Conservation (phyloP, 2,113 vertebrate species). For the Pycnonotus jocosus region DNA sequence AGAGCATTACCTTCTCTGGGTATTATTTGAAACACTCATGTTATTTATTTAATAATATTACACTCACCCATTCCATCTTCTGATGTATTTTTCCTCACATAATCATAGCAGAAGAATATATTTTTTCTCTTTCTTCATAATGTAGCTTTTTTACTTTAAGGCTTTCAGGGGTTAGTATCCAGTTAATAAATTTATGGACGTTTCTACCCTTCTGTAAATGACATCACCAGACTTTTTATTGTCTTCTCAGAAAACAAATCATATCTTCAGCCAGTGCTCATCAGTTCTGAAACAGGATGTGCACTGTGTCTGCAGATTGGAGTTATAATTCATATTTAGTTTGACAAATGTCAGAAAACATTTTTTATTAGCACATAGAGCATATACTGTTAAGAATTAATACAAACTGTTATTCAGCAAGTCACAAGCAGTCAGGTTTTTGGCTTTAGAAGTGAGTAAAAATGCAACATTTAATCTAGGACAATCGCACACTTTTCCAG, state of each 20-base stretch:
- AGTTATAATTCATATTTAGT: background rate
- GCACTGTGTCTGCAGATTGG: background rate
- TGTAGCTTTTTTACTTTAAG: background rate
- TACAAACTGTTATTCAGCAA: background rate
- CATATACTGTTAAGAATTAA: background rate
- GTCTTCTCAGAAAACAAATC: background rate
- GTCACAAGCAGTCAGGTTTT: background rate
- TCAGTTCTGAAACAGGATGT: background rate
- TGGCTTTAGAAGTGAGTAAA: background rate
- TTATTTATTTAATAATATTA: background rate
- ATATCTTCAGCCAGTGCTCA: background rate
- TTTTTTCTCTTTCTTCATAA: background rate
- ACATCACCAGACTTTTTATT: background rate
- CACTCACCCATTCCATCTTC: background rate
- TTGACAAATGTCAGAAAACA: background rate
- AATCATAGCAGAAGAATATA: background rate
- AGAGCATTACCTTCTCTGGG: background rate
- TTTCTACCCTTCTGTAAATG: background rate
- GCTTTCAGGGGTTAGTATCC: background rate
- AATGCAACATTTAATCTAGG: background rate
- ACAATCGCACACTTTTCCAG: background rate
- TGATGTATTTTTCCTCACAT: background rate
- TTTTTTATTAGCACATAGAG: background rate
- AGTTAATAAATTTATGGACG: background rate
- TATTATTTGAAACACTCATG: background rate